Evolutionary conservation across 2,888 invertebrate genomes (phyloP), one percentile per base, ranked within the genome.

Genomic region (Andrena bucephala): DNA sequence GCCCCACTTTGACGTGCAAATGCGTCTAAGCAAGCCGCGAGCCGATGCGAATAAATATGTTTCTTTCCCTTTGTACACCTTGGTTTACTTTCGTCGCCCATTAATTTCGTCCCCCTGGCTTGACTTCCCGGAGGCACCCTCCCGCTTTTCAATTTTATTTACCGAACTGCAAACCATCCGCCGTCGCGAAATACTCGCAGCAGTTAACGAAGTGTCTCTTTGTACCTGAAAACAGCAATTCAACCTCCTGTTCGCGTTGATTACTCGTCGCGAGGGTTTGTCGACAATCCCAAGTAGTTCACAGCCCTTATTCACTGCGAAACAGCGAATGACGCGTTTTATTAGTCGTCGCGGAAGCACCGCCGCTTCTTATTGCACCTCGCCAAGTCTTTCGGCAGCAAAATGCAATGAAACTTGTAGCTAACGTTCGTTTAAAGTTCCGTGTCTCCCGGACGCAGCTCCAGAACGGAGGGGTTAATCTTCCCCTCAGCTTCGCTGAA

Each of bases 1-100:
- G 69, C 13, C 0, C 54, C 31, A 31, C 79, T 85, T 85, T 85
- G 83, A 85, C 80, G 80, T 77, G 85, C 63, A 83, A 85, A 85
- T 85, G 70, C 67, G 33, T 57, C 67, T 24, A 10, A 3, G 36
- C 31, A 10, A 62, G 6, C 27, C 36, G 59, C 31, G 67, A 54
- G 57, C 74, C 36, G 52, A 27, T 7, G 31, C 27, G 52, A 27
- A 62, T 73, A 42, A 66, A 36, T 31, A 63, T 68, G 29, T 50
- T 63, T 20, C 20, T 29, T 77, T 77, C 57, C 42, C 48, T 69
- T 68, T 42, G 63, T 57, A n/a, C 6, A 24, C 31, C 29, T 48
- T 31, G 16, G 13, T 13, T 54, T 13, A 29, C 20, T 20, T 27
- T 16, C 27, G 13, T 31, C 52, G 2, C 7, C 13, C 67, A 59